Evolutionary conservation across 64 coral and sea anemone species (phyloP).

Genomic region (Cladopsammia gracilis): DNA sequence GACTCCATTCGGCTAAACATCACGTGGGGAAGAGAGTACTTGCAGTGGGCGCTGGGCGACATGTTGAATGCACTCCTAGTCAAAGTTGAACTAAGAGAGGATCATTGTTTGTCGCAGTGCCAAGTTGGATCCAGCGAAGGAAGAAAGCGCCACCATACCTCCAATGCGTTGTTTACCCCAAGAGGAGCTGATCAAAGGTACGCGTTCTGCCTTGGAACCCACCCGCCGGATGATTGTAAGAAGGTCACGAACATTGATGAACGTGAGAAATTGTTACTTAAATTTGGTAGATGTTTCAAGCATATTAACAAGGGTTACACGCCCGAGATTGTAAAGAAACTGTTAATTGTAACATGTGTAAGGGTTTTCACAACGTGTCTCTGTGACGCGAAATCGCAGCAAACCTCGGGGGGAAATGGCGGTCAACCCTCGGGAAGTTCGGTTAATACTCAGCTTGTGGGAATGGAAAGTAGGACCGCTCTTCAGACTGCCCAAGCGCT

Average conservation of each 20-base stretch:
- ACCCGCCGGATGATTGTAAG: slow-evolving; percentile 11
- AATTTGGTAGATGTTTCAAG: slow-evolving; percentile 68
- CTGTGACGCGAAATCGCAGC: neutral
- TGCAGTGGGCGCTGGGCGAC: slow-evolving; percentile 48
- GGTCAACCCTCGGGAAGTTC: too few species aligned
- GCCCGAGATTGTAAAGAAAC: neutral
- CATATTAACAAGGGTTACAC: slow-evolving; percentile 37
- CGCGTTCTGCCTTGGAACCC: slow-evolving; percentile 56
- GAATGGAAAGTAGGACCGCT: slow-evolving; percentile 27
- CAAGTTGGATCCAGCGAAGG: neutral
- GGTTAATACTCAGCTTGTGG: too few species aligned
- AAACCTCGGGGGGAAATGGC: too few species aligned
- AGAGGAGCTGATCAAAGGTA: slow-evolving; percentile 4
- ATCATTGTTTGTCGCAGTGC: neutral
- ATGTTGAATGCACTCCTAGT: slow-evolving; percentile 21
- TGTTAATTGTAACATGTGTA: neutral
- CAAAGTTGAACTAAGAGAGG: slow-evolving; percentile 68
- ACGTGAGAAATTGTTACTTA: slow-evolving; percentile 45
- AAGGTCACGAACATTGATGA: slow-evolving; percentile 23
- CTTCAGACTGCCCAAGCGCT: slow-evolving; percentile 52
- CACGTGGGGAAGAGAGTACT: slow-evolving; percentile 33
- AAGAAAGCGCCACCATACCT: neutral
- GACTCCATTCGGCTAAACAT: slow-evolving; percentile 46
- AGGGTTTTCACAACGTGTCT: neutral
- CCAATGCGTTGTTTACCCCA: slow-evolving; percentile 17